phyloP scores from a whole-genome alignment of 2,888 invertebrate species.

The Altica lythri region DNA sequence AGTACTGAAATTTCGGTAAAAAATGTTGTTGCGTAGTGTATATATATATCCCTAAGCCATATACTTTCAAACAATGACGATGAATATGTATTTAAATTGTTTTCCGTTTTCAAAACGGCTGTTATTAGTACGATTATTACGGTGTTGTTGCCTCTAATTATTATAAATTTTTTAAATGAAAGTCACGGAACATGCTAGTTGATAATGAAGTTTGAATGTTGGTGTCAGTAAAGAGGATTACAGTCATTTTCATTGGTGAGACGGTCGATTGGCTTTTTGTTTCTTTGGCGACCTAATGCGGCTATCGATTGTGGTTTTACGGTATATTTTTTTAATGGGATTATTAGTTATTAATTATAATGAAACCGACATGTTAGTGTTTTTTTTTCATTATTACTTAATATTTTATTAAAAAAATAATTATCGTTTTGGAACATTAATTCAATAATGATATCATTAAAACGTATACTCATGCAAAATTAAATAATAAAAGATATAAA shows the following conservation, averaged over 20 bases:
- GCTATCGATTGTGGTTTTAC: slow-evolving; percentile 2
- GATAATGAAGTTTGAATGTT: slow-evolving; percentile 21
- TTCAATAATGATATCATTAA: too few relatives aligned
- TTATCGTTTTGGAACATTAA: too few relatives aligned
- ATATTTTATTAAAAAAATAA: too few relatives aligned
- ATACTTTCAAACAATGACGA: slow-evolving; percentile 6
- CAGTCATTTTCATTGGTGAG: slow-evolving; percentile 20
- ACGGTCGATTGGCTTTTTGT: slow-evolving; percentile 18
- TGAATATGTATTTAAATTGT: slow-evolving; percentile 10
- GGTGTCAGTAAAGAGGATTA: slow-evolving; percentile 14
- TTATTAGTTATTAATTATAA: too few relatives aligned
- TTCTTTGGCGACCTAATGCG: slow-evolving; percentile 8
- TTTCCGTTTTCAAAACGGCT: slow-evolving; percentile 27
- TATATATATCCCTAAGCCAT: slow-evolving; percentile 4
- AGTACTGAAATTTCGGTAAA: too few relatives aligned
- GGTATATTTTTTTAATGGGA: too few relatives aligned
- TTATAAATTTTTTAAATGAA: slow-evolving; percentile 25
- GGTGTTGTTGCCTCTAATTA: slow-evolving; percentile 26
- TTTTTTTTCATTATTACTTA: too few relatives aligned
- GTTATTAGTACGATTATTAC: slow-evolving; percentile 26
- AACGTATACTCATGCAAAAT: too few relatives aligned
- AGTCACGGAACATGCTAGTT: slow-evolving; percentile 26
- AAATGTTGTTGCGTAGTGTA: too few relatives aligned
- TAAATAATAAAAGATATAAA: too few relatives aligned
- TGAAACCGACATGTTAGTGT: too few relatives aligned